Evolutionary conservation across 1,140 invertebrate genomes (phyloP).

Genomic region (Heliconius himera): DNA sequence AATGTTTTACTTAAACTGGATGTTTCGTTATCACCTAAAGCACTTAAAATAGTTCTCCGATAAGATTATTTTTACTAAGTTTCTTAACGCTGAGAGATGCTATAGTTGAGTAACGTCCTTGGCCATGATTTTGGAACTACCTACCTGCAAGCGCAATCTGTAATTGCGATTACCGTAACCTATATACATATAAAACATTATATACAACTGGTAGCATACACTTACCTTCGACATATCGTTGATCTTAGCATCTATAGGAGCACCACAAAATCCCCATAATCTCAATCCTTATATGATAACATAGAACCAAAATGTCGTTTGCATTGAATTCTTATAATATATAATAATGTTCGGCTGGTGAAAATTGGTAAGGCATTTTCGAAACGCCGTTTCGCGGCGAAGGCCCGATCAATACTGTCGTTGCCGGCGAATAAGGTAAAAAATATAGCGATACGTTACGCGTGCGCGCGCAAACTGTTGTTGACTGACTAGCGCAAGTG

Average conservation of each 20-base stretch:
- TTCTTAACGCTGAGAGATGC: slow-evolving; percentile 22
- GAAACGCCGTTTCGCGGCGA: slow-evolving; percentile 69
- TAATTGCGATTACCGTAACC: slow-evolving; percentile 41
- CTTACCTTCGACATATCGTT: slow-evolving; percentile 76
- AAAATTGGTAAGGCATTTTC: slow-evolving; percentile 67
- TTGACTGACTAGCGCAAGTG: slow-evolving; percentile 71
- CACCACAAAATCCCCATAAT: slow-evolving; percentile 47
- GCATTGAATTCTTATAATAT: slow-evolving; percentile 38
- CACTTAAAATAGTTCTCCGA: slow-evolving; percentile 18
- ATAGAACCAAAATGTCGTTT: slow-evolving; percentile 27
- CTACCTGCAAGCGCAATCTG: slow-evolving; percentile 50
- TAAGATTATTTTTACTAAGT: slow-evolving; percentile 24
- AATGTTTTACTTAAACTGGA: not conserved
- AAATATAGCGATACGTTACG: slow-evolving; percentile 62
- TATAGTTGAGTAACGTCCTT: slow-evolving; percentile 54
- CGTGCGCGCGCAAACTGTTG: slow-evolving; percentile 76
- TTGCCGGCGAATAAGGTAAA: slow-evolving; percentile 70
- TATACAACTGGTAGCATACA: slow-evolving; percentile 20
- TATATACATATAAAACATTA: slow-evolving; percentile 20
- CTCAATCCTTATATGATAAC: slow-evolving; percentile 52
- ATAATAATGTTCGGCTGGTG: slow-evolving; percentile 57
- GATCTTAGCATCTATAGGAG: slow-evolving; percentile 37
- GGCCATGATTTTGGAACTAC: slow-evolving; percentile 65
- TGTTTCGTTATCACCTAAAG: not conserved
- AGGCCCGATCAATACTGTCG: slow-evolving; percentile 77